These are phyloP conservation scores for Lota lota DNA, from an alignment of 2,113 vertebrate species.

Conservation along the genomic window DNA sequence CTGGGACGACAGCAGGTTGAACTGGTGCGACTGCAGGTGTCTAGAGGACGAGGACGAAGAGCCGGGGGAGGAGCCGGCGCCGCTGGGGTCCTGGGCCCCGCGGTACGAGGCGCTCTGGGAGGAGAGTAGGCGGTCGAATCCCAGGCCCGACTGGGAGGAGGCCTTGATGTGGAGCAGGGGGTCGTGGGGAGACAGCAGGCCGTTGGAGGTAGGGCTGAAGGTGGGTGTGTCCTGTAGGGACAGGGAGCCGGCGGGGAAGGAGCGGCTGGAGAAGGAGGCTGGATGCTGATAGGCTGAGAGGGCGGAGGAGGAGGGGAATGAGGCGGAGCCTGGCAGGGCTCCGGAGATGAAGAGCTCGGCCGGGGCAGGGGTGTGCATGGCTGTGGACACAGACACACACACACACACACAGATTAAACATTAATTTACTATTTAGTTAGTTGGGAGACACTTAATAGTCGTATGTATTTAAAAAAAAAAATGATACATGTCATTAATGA, in stretches of 20 bases:
- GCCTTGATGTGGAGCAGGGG: slow-evolving; percentile 84
- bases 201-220: slow-evolving; percentile 89
- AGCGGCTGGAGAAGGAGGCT: slow-evolving; percentile 88
- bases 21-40: slow-evolving; percentile 84
- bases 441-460: too few relatives aligned
- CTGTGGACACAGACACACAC: slow-evolving; percentile 60
- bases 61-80: slow-evolving; percentile 74
- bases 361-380: slow-evolving; percentile 93
- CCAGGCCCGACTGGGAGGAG: slow-evolving; percentile 77
- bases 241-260: slow-evolving; percentile 85
- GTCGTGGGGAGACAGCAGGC: slow-evolving; percentile 84
- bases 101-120: slow-evolving; percentile 76
- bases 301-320: slow-evolving; percentile 90
- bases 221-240: slow-evolving; percentile 89
- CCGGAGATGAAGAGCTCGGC: slow-evolving; percentile 95
- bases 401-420: too few relatives aligned
- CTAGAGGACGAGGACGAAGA: slow-evolving; percentile 79
- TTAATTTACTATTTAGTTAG: too few relatives aligned
- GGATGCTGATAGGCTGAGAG: slow-evolving; percentile 96
- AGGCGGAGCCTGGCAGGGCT: slow-evolving; percentile 87
- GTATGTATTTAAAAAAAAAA: too few relatives aligned
- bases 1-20: slow-evolving; percentile 89
- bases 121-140: slow-evolving; percentile 78
- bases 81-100: slow-evolving; percentile 75
- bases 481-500: too few relatives aligned